These are phyloP conservation scores for Platypus cylindrus DNA, from an alignment of 2,888 invertebrate species.

Conservation along the genomic window DNA sequence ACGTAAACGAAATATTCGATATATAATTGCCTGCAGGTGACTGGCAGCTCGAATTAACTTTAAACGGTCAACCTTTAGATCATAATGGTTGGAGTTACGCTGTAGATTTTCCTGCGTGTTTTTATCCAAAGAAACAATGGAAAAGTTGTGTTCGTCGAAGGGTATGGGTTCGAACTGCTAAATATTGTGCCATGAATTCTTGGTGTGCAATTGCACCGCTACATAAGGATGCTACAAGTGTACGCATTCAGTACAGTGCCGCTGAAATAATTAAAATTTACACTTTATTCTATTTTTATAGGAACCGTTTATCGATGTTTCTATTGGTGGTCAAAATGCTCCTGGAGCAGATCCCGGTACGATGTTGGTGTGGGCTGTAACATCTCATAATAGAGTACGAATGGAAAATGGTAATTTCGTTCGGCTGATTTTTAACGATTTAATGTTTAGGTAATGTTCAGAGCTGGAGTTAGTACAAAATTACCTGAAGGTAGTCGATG, in stretches of 20 bases:
- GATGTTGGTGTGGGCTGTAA: slow-evolving; percentile 84
- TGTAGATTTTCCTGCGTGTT: slow-evolving; percentile 78
- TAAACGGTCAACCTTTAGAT: slow-evolving; percentile 73
- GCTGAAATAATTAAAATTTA: background rate
- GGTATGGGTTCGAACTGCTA: slow-evolving; percentile 78
- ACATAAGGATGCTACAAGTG: slow-evolving; percentile 76
- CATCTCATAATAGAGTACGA: slow-evolving; percentile 71
- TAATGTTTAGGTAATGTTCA: slow-evolving; percentile 60
- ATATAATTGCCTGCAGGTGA: slow-evolving; percentile 42
- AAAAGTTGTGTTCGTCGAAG: slow-evolving; percentile 80
- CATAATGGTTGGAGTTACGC: slow-evolving; percentile 93
- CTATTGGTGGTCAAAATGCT: slow-evolving; percentile 73
- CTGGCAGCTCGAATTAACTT: slow-evolving; percentile 74
- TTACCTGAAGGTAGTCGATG: slow-evolving; percentile 83
- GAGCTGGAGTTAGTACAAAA: slow-evolving; percentile 64
- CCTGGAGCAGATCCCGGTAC: slow-evolving; percentile 64
- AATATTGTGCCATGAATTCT: slow-evolving; percentile 79
- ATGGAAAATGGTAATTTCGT: background rate
- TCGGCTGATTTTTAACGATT: background rate
- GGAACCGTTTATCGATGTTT: slow-evolving; percentile 87
- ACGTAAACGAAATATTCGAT: background rate
- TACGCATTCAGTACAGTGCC: slow-evolving; percentile 19
- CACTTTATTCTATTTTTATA: slow-evolving; percentile 25
- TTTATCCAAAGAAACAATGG: slow-evolving; percentile 71
- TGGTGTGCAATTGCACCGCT: slow-evolving; percentile 87